These are phyloP conservation scores for Acomys russatus DNA, from an alignment of 2,797 vertebrate species.

Conservation along the genomic window DNA sequence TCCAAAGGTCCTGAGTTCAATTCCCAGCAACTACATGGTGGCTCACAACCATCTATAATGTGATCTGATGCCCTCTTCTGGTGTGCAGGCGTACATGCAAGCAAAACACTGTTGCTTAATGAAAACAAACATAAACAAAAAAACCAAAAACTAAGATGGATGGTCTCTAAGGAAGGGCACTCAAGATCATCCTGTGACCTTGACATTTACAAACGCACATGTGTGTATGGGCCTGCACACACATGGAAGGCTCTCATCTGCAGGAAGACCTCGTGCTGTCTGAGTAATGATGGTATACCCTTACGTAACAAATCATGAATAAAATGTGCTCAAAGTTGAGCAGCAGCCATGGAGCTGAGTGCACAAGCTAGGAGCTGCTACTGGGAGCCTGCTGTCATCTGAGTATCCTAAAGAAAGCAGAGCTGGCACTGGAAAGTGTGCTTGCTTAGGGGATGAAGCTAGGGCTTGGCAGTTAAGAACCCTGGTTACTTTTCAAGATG, in stretches of 20 bases:
- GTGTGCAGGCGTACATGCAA: no score
- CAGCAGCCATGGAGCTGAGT: neutral
- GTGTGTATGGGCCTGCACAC: neutral
- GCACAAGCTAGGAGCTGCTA: neutral
- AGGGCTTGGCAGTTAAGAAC: no score
- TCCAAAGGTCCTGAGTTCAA: no score
- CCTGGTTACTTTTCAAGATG: neutral
- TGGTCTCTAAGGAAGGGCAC: neutral
- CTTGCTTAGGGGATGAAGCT: neutral
- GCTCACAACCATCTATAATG: no score
- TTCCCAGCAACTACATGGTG: no score
- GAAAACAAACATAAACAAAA: no score
- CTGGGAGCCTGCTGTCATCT: neutral
- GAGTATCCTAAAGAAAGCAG: neutral
- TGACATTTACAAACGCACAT: neutral
- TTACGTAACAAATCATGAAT: neutral
- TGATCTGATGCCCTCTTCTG: no score
- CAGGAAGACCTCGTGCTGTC: neutral
- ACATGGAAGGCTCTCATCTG: neutral
- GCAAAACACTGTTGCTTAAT: no score
- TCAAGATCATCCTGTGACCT: neutral
- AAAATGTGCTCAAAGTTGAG: neutral
- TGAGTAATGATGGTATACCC: neutral
- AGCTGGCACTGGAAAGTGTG: neutral
- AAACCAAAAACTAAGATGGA: neutral